A percentile compares a stretch with the other conserved stretches of the same genome.
Conservation (phyloP, 2,113 vertebrate genomes). For the Mormoops blainvillei region DNA sequence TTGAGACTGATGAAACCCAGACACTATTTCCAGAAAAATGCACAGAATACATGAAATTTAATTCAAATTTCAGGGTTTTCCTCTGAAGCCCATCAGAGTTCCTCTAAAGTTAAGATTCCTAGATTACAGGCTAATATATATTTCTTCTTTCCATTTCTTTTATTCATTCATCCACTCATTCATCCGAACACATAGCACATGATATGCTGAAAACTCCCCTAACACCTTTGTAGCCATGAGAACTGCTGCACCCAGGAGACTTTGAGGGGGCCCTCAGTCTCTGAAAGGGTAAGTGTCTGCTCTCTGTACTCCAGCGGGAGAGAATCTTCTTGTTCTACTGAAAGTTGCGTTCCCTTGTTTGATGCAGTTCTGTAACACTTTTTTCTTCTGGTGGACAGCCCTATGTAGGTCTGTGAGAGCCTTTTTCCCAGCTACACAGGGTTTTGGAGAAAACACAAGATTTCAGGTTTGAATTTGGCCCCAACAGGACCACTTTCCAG, state of each 20-base stretch:
- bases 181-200: not conserved
- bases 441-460: not conserved
- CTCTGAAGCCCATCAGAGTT: not conserved
- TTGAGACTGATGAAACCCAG: slow-evolving; percentile 2
- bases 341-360: not conserved
- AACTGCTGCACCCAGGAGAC: not conserved
- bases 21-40: not conserved
- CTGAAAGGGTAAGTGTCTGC: not conserved
- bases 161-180: not conserved
- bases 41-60: not conserved
- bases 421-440: not conserved
- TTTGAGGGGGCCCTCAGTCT: not conserved
- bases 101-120: not conserved
- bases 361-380: not conserved
- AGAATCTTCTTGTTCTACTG: not conserved
- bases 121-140: not conserved
- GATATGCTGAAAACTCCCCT: not conserved
- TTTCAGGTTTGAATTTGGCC: not conserved
- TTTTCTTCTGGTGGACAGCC: not conserved
- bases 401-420: not conserved
- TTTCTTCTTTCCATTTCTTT: not conserved
- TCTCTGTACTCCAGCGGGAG: not conserved
- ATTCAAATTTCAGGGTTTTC: not conserved
- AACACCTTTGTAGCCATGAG: not conserved
- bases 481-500: not conserved